Conservation (phyloP, 1,140 invertebrate genomes). For the Delia radicum region DNA sequence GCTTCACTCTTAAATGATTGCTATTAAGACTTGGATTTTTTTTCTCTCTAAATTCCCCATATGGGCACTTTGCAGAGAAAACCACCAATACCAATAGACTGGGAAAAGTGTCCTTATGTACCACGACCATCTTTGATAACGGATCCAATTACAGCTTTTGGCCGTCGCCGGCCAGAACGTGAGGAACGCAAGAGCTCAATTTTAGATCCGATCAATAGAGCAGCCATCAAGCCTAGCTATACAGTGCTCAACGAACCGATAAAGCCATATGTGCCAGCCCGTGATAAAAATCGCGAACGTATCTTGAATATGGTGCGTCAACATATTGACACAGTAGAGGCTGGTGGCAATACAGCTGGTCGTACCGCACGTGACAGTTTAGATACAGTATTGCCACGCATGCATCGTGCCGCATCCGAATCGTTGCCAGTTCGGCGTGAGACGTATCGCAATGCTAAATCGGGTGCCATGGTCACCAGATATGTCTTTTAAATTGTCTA, state of each 20-base stretch:
- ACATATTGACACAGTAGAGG: slow-evolving; percentile 60
- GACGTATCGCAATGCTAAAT: slow-evolving; percentile 53
- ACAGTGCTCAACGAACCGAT: slow-evolving; percentile 61
- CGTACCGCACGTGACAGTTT: slow-evolving; percentile 63
- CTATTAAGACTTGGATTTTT: slow-evolving; percentile 10
- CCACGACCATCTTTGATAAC: slow-evolving; percentile 77
- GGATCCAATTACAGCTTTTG: slow-evolving; percentile 79
- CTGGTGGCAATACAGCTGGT: slow-evolving; percentile 58
- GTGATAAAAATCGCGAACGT: slow-evolving; percentile 63
- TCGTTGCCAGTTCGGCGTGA: slow-evolving; percentile 47
- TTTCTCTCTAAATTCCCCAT: slow-evolving; percentile 23
- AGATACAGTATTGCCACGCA: slow-evolving; percentile 62
- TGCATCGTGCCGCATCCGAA: slow-evolving; percentile 59
- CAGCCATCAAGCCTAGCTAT: slow-evolving; percentile 60
- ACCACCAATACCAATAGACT: slow-evolving; percentile 64
- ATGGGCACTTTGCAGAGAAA: slow-evolving; percentile 68
- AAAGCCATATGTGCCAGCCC: slow-evolving; percentile 64
- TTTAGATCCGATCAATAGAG: slow-evolving; percentile 50
- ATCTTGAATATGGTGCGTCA: slow-evolving; percentile 60
- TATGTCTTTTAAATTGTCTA: slow-evolving; percentile 40
- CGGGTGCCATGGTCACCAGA: slow-evolving; percentile 57
- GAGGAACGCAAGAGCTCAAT: slow-evolving; percentile 45
- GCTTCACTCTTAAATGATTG: not conserved
- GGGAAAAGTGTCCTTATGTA: slow-evolving; percentile 81
- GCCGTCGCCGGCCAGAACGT: slow-evolving; percentile 58